Evolutionary conservation across 2,888 invertebrate genomes (phyloP), one percentile per base, ranked within the genome.

Genomic region (Cephus spinipes): DNA sequence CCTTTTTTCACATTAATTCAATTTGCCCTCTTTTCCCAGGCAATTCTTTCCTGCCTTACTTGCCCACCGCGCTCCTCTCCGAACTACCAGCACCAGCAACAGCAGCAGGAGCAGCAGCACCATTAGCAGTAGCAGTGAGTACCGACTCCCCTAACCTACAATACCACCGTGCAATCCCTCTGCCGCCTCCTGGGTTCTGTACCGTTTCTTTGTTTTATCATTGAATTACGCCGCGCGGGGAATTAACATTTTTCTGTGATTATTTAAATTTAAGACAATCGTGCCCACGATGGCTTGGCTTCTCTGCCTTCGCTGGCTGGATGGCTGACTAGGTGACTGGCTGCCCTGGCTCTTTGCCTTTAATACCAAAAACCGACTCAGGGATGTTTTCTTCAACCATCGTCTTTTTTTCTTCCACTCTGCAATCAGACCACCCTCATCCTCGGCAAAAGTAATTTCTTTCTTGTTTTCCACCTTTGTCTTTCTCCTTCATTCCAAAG

Each of bases 231-330:
- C 77, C 33, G 77, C 79, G 76, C 79, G 75, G 79, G 31, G 82
- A 84, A 88, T 88, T 88, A 87, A 90, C 90, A 90, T 90, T 89
- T 90, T 89, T 88, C 85, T 80, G 88, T 88, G 87, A 90, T 90
- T 90, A 90, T 90, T 90, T 88, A 90, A 90, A 90, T 90, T 89
- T 85, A 86, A 89, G 88, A 88, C 87, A 89, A 88, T 89, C 88
- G 85, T 81, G 76, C 80, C 68, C 74, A 75, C 69, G 74, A 75
- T 75, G 78, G 84, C 82, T 71, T 71, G 30, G 71, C 71, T 71
- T 9, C 55, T 23, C 23, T 55, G 55, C 23, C 55, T 55, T 23
- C 2, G 55, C 23, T 55, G 31, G 12, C 30, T 31, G 71, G 23
- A 6, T 55, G 55, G 23, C 23, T 23, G 55, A 55, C 55, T 55